A percentile compares a stretch with the other conserved stretches of the same genome.
phyloP scores from a whole-genome alignment of 2,797 vertebrate species.

The Hydrophis major region DNA sequence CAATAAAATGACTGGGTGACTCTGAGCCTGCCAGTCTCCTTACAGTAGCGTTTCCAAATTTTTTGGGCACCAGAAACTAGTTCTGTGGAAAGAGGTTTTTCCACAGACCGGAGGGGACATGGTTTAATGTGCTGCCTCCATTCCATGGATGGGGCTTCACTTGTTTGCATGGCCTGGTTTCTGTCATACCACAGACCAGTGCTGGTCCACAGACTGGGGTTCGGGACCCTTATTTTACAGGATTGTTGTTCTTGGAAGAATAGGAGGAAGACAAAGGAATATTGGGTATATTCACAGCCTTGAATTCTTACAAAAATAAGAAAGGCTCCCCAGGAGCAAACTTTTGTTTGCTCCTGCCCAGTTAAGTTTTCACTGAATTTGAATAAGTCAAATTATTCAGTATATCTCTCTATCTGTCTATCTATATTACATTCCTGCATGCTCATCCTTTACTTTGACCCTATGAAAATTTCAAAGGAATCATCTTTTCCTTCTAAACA shows the following conservation, averaged over 20 bases:
- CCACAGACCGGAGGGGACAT: too few species aligned
- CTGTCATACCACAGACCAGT: too few species aligned
- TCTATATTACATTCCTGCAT: neutral
- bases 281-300: neutral
- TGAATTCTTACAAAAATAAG: neutral
- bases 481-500: slow-evolving; percentile 6
- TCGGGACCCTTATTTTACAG: too few species aligned
- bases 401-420: neutral
- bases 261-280: neutral
- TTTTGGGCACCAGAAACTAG: too few species aligned
- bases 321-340: slow-evolving; percentile 74
- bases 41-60: too few species aligned
- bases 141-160: too few species aligned
- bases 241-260: neutral
- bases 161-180: too few species aligned
- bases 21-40: neutral
- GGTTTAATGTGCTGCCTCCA: too few species aligned
- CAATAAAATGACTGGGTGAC: neutral
- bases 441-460: slow-evolving; percentile 24
- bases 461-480: slow-evolving; percentile 43
- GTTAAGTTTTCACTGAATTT: slow-evolving; percentile 91
- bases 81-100: too few species aligned
- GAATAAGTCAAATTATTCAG: slow-evolving; percentile 40
- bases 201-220: too few species aligned
- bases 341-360: slow-evolving; percentile 87